Conservation (phyloP, 2,888 invertebrate species). For the Agelastica alni region DNA sequence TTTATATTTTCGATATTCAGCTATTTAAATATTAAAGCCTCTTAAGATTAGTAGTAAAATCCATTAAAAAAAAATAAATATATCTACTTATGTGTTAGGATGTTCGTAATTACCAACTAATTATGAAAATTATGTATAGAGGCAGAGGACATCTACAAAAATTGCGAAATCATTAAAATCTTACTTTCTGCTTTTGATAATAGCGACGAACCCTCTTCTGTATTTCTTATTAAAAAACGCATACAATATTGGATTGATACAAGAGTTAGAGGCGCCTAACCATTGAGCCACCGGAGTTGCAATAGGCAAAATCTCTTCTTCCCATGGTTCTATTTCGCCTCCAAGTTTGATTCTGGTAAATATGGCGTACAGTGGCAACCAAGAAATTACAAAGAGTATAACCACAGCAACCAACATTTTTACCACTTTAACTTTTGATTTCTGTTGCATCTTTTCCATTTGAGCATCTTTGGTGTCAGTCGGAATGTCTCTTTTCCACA, state of each 20-base stretch:
- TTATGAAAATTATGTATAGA: no score
- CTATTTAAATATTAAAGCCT: no score
- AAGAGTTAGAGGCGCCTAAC: conserved; percentile 92
- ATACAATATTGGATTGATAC: conserved; percentile 93
- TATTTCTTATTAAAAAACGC: conserved; percentile 96
- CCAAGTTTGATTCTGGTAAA: conserved; percentile 86
- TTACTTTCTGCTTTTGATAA: conserved; percentile 76
- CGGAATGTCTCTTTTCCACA: conserved; percentile 85
- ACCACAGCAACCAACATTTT: conserved; percentile 94
- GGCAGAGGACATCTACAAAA: no score
- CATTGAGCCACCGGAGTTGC: conserved; percentile 89
- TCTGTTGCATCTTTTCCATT: conserved; percentile 91
- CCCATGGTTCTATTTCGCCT: conserved; percentile 74
- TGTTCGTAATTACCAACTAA: no score
- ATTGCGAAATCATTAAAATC: no score
- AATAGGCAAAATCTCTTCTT: conserved; percentile 77
- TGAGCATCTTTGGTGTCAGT: conserved; percentile 89
- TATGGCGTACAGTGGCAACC: conserved; percentile 90
- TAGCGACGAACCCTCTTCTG: conserved; percentile 85
- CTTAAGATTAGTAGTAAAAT: no score
- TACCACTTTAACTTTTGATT: conserved; percentile 91
- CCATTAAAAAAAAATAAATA: no score
- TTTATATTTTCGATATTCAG: no score
- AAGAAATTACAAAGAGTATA: conserved; percentile 89
- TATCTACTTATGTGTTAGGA: no score